Evolutionary conservation across 2,797 vertebrate species (phyloP), one percentile per base, ranked within the genome.

Genomic region (Trachops cirrhosus): DNA sequence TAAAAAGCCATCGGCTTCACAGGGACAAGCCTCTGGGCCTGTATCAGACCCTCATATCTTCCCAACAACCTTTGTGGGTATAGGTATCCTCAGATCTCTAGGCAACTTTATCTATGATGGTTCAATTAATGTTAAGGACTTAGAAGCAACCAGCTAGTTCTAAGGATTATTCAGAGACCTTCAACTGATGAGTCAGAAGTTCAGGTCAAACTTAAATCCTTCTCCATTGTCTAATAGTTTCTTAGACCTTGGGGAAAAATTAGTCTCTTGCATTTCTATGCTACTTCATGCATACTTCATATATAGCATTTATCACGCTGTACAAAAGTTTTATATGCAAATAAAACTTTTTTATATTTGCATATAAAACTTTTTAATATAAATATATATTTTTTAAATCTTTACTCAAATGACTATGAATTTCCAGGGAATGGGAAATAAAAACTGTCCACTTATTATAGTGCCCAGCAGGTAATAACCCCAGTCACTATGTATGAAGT

Each of bases 131-230:
- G 37, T 15, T 44, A 21, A 89, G 46, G 37, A 70, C 52, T 64
- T 62, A 87, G 21, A 41, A 29, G 68, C 44, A 88, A 70, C 37
- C 48, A 74, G 46, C 50, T 82, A 68, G 19, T 46, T 67, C 46
- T 32, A 57, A 90, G 70, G 29, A 74, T 10, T 12, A 44, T 50
- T n/a, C 22, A 73, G 50, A 95, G 50, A 57, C 32, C 59, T 54
- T 95, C 82, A 50, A 7, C 59, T 75, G 39, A 59, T 32, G 71
- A 85, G 8, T 0, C 9, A 16, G 52, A 12, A 84, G 26, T 39
- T 86, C 32, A 37, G 50, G 48, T 90, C 78, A 86, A 97, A 48
- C 75, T 82, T 88, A 95, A 74, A 80, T 44, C 21, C 37, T 80
- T 50, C 75, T 84, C 41, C 9, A 93, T 91, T 75, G 22, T 93